Conservation (phyloP, 2,888 invertebrate species). For the Sipunculus nudus region DNA sequence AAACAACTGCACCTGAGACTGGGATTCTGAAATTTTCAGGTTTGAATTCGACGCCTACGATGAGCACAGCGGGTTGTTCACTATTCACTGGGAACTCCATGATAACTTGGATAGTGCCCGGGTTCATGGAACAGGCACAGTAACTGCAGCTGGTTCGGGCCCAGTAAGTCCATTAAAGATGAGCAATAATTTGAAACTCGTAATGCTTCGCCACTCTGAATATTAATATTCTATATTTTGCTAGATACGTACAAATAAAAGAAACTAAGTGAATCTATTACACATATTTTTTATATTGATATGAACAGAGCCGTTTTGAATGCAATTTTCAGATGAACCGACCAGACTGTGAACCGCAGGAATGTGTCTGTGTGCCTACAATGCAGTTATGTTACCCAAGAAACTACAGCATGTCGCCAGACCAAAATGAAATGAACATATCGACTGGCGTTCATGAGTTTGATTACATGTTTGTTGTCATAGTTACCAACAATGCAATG, state of each 20-base stretch:
- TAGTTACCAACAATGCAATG: conserved; percentile 2
- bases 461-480: conserved; percentile 5
- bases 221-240: too few species aligned
- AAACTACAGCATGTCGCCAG: conserved; percentile 1
- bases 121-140: conserved; percentile 9
- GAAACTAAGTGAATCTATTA: too few species aligned
- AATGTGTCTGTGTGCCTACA: conserved; percentile 3
- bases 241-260: too few species aligned
- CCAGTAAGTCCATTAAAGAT: too few species aligned
- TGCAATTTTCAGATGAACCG: neutral
- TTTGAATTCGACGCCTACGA: conserved; percentile 12
- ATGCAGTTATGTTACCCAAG: neutral
- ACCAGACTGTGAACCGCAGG: neutral
- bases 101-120: neutral
- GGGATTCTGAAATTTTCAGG: too few species aligned
- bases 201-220: too few species aligned
- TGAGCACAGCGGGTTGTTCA: conserved; percentile 3
- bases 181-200: too few species aligned
- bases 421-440: neutral
- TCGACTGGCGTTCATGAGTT: conserved; percentile 4
- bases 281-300: too few species aligned
- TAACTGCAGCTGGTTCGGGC: too few species aligned
- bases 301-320: neutral
- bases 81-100: conserved; percentile 7
- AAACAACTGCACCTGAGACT: too few species aligned